Conservation (phyloP, 2,888 invertebrate species). For the Rosalia funebris region DNA sequence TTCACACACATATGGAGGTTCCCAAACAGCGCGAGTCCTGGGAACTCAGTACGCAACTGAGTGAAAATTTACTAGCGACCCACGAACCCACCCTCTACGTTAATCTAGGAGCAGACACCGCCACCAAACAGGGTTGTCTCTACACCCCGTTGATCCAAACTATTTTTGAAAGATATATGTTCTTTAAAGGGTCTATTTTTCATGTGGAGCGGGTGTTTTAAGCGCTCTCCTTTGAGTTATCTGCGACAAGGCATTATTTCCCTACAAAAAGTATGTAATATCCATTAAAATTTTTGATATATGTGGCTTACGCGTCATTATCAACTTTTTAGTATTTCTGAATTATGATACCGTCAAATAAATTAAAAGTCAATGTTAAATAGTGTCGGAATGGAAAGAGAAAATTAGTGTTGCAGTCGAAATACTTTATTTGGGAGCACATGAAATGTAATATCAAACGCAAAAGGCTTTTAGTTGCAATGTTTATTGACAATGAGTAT, state of each 20-base stretch:
- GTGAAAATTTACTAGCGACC: constrained; percentile 38
- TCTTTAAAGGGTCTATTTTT: constrained; percentile 32
- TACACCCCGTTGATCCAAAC: constrained; percentile 29
- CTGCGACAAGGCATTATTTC: constrained; percentile 9
- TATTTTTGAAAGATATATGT: constrained; percentile 34
- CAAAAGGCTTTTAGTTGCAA: too few species aligned
- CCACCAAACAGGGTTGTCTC: constrained; percentile 31
- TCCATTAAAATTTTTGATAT: constrained; percentile 20
- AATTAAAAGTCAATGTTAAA: too few species aligned
- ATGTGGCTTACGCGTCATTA: background rate
- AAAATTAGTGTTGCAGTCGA: too few species aligned
- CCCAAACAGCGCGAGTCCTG: constrained; percentile 38
- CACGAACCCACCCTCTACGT: constrained; percentile 35
- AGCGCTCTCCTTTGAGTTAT: background rate
- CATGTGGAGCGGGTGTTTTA: constrained; percentile 8
- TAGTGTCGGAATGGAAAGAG: too few species aligned
- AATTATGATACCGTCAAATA: too few species aligned
- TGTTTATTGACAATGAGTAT: too few species aligned
- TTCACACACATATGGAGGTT: constrained; percentile 49
- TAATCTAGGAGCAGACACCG: constrained; percentile 34
- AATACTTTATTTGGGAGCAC: too few species aligned
- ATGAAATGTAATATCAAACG: too few species aligned
- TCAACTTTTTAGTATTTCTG: too few species aligned
- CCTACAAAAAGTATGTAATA: constrained; percentile 16
- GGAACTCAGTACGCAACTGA: constrained; percentile 36